Evolutionary conservation across 2,797 vertebrate genomes (phyloP), one percentile per base, ranked within the genome.

Genomic region (Rhodeus uyekii): DNA sequence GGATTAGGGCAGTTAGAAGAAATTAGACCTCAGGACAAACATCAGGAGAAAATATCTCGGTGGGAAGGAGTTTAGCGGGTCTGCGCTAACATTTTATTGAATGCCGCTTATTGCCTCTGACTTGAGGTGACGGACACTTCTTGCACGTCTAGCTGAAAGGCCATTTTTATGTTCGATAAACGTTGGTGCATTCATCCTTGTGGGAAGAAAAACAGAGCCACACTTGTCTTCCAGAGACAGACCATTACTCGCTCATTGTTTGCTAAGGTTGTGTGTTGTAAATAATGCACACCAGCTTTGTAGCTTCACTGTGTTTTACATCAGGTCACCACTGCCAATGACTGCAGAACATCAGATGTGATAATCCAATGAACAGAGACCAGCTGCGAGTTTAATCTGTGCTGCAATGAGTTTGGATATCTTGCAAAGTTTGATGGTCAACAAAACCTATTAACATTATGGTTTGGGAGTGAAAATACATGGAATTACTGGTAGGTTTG

Each of bases 231-330:
- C 39, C 75, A 87, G 89, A 88, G 91, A 91, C 90, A 89, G 88
- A 71, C 89, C 89, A 90, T 91, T 90, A 91, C 88, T 88, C 85
- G 87, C 78, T 83, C 78, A 87, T 86, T 92, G 89, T 90, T 90
- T 91, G 87, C 88, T 82, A 76, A 86, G 89, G 83, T 79, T 86
- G 84, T 86, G 87, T 86, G 86, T 86, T 44, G 81, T 89, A 88
- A 90, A 90, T 92, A 89, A 90, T 91, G 87, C 86, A 89, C 85
- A 78, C 65, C 4, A 1, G 67, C 68, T 83, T 85, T 87, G 61
- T 24, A 77, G 90, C 88, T 78, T 71, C 80, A 80, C 84, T 73
- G n/a, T 80, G 86, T 86, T 86, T 85, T 78, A 86, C 88, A 87
- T 87, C 87, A 90, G 89, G 90, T 91, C 87, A 74, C 14, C 61